phyloP scores from a whole-genome alignment of 2,888 invertebrate genomes.

The Melanostoma mellinum region DNA sequence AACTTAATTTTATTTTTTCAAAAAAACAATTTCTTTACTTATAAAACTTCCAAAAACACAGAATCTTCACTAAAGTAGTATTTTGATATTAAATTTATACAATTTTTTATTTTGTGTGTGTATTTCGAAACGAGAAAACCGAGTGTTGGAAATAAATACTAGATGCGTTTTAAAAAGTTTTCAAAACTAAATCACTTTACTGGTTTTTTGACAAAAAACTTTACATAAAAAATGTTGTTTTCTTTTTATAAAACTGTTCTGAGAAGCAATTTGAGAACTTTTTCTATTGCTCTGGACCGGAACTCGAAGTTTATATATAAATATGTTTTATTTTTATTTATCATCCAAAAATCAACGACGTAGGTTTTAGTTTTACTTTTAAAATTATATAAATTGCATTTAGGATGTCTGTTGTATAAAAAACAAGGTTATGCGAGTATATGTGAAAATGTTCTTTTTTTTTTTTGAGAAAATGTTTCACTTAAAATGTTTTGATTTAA shows the following conservation, averaged over 20 bases:
- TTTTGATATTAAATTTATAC: constrained; percentile 19
- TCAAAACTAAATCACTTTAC: constrained; percentile 21
- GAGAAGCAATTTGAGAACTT: constrained; percentile 32
- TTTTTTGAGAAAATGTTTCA: constrained; percentile 61
- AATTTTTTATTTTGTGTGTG: constrained; percentile 6
- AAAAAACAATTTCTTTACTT: constrained; percentile 27
- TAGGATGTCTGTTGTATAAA: constrained; percentile 43
- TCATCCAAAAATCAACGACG: constrained; percentile 5
- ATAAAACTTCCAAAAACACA: constrained; percentile 52
- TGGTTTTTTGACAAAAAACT: constrained; percentile 21
- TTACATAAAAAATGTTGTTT: background rate
- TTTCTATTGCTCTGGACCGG: constrained; percentile 60
- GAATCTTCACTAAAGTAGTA: constrained; percentile 27
- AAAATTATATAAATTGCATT: constrained; percentile 60
- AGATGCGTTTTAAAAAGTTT: no score
- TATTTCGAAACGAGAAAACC: no score
- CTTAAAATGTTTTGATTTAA: constrained; percentile 56
- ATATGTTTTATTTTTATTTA: background rate
- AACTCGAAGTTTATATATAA: constrained; percentile 15
- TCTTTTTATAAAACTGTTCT: constrained; percentile 32
- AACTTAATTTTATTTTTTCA: constrained; percentile 20
- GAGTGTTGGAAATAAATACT: no score
- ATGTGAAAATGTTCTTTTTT: background rate
- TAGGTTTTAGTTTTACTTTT: constrained; percentile 15
- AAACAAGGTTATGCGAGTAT: constrained; percentile 12